These are phyloP conservation scores for Platichthys stellatus DNA, from an alignment of 2,113 vertebrate species.

Conservation along the genomic window DNA sequence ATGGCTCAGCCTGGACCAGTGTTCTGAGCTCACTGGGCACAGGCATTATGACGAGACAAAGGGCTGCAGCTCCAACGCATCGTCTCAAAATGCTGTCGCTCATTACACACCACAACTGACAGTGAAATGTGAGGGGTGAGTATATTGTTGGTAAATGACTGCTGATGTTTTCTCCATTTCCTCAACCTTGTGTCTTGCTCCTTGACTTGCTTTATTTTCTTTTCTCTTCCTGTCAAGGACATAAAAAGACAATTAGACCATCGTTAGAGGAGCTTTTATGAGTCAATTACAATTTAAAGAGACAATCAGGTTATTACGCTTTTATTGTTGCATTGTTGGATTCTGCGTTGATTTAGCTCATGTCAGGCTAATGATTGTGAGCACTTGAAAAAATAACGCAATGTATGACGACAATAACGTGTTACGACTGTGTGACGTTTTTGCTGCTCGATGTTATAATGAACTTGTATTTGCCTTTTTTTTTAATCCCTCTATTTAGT, in stretches of 20 bases:
- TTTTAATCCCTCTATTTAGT: constrained; percentile 18
- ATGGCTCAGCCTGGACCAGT: constrained; percentile 38
- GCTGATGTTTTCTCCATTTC: background rate
- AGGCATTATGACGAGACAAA: constrained; percentile 24
- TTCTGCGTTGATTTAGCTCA: background rate
- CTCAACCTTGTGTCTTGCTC: background rate
- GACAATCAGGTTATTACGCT: background rate
- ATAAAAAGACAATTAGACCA: constrained; percentile 36
- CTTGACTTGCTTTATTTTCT: constrained; percentile 1
- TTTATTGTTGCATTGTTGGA: background rate
- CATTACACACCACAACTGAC: constrained; percentile 29
- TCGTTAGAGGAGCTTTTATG: constrained; percentile 31
- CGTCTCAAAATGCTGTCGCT: constrained; percentile 31
- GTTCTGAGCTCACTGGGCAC: constrained; percentile 15
- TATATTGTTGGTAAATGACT: constrained; percentile 38
- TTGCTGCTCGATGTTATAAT: background rate
- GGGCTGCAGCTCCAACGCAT: constrained; percentile 11
- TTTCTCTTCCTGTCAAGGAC: background rate
- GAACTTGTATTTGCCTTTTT: background rate
- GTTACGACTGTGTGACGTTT: background rate
- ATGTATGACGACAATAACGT: background rate
- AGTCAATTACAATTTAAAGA: constrained; percentile 17
- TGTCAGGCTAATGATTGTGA: background rate
- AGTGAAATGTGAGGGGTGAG: constrained; percentile 68
- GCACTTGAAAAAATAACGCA: background rate